phyloP scores from a whole-genome alignment of 2,888 invertebrate species.

The Altica lythri region DNA sequence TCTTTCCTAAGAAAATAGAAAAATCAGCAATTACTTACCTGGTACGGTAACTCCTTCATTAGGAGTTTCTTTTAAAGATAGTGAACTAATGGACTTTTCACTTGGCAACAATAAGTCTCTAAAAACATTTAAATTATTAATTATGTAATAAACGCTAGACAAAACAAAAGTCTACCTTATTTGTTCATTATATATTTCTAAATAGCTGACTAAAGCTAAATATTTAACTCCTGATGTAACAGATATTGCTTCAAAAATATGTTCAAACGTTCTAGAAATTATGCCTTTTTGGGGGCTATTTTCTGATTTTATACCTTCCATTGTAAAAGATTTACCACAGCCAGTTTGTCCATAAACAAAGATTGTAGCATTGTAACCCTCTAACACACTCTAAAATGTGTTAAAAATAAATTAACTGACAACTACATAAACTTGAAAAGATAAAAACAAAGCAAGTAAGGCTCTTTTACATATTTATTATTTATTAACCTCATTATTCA shows the following conservation, averaged over 20 bases:
- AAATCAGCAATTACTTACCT: no score
- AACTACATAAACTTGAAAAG: no score
- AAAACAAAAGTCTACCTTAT: conserved; percentile 55
- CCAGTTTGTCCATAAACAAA: conserved; percentile 94
- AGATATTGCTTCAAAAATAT: conserved; percentile 84
- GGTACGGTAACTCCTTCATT: conserved; percentile 61
- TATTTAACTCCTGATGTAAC: conserved; percentile 74
- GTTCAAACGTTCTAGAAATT: conserved; percentile 82
- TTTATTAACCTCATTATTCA: no score
- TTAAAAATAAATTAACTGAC: no score
- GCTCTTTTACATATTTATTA: no score
- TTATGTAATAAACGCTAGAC: not conserved
- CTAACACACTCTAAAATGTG: conserved; percentile 74
- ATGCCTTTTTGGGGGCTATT: conserved; percentile 63
- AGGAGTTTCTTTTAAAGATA: conserved; percentile 60
- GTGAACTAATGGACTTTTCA: conserved; percentile 47
- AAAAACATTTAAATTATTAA: conserved; percentile 25
- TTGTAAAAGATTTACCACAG: conserved; percentile 88
- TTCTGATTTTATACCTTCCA: conserved; percentile 69
- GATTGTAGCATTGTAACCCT: conserved; percentile 91
- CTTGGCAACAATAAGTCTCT: conserved; percentile 53
- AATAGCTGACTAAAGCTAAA: conserved; percentile 76
- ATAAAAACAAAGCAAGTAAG: no score
- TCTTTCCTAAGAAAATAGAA: no score
- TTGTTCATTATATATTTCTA: conserved; percentile 86